Conservation (phyloP, 2,113 vertebrate genomes). For the Phrynosoma blainvillii region DNA sequence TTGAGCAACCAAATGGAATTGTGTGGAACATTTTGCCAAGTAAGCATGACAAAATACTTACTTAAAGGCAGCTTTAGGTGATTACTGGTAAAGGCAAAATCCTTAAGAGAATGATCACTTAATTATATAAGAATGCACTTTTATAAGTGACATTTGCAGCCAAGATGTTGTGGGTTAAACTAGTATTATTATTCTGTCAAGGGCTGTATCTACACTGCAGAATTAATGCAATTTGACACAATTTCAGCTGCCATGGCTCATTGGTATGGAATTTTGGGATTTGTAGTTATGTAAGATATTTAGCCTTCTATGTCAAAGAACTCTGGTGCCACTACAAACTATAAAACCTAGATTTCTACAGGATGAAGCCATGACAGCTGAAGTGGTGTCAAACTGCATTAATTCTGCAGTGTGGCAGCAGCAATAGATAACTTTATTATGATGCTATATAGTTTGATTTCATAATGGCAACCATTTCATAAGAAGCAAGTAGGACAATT, state of each 20-base stretch:
- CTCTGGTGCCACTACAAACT: too few relatives aligned
- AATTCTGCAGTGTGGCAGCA: too few relatives aligned
- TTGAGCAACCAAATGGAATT: neutral
- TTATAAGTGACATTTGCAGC: slow-evolving; percentile 39
- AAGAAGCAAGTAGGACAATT: neutral
- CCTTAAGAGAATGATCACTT: neutral
- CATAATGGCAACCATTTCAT: neutral
- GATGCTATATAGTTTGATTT: slow-evolving; percentile 7
- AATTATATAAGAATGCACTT: slow-evolving; percentile 35
- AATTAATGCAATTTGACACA: too few relatives aligned
- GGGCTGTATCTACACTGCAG: too few relatives aligned
- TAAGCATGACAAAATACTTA: neutral
- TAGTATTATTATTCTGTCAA: slow-evolving; percentile 15
- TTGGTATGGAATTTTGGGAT: too few relatives aligned
- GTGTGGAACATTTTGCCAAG: neutral
- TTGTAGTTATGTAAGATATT: too few relatives aligned
- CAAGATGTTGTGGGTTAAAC: slow-evolving; percentile 38
- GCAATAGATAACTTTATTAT: slow-evolving; percentile 18
- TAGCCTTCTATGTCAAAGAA: too few relatives aligned
- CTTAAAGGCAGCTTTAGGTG: neutral
- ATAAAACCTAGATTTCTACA: too few relatives aligned
- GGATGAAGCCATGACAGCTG: too few relatives aligned
- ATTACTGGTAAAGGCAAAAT: neutral
- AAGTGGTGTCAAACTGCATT: too few relatives aligned
- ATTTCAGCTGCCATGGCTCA: too few relatives aligned